phyloP scores from a whole-genome alignment of 2,113 vertebrate species.

The Charadrius vociferus region DNA sequence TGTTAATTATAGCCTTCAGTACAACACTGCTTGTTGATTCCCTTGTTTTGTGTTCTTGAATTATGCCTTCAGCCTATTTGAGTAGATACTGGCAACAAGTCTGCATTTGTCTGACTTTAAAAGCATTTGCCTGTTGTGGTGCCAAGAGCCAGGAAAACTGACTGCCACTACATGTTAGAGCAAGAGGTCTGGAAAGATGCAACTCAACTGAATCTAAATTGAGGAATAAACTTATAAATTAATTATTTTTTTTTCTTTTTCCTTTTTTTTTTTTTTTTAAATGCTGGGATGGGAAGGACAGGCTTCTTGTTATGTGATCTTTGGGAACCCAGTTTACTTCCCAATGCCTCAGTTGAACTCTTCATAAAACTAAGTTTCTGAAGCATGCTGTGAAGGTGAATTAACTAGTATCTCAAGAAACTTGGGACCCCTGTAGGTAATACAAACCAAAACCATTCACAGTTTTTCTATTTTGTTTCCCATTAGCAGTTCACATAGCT shows the following conservation, averaged over 20 bases:
- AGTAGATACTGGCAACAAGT: not conserved
- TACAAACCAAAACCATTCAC: not conserved
- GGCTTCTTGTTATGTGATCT: not conserved
- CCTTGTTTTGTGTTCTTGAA: not conserved
- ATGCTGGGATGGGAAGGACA: accelerated
- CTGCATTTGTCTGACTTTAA: not conserved
- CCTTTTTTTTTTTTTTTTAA: not conserved
- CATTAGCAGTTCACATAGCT: not conserved
- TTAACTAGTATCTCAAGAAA: not conserved
- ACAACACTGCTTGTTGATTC: not conserved
- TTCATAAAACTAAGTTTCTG: not conserved
- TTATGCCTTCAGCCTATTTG: not conserved
- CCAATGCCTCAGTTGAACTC: not conserved
- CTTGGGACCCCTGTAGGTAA: not conserved
- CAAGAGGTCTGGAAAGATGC: not conserved
- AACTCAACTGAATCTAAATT: not conserved
- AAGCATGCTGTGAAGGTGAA: not conserved
- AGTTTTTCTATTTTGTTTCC: not conserved
- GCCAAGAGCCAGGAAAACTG: not conserved
- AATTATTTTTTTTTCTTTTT: not conserved
- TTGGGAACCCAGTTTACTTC: not conserved
- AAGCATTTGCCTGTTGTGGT: not conserved
- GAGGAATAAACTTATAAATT: not conserved
- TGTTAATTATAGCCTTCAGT: slow-evolving; percentile 23
- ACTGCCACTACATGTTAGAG: not conserved